phyloP scores from a whole-genome alignment of 2,888 invertebrate species.

The Sphinx pinastri region DNA sequence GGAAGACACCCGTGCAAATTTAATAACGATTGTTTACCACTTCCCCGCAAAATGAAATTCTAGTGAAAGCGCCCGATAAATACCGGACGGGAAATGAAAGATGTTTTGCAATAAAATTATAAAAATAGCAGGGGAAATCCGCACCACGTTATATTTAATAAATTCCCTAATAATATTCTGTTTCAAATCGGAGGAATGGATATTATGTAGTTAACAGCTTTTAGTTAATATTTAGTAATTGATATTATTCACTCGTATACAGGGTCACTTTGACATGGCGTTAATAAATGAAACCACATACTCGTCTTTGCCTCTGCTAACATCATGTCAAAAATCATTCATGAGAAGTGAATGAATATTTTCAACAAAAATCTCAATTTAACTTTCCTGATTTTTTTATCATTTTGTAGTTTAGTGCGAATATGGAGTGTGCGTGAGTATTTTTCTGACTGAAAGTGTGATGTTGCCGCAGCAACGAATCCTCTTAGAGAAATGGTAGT shows the following conservation, averaged over 20 bases:
- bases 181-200: not conserved
- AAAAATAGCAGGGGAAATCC: conserved; percentile 31
- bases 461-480: no score
- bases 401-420: no score
- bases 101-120: conserved; percentile 43
- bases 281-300: no score
- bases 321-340: no score
- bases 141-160: not conserved
- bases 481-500: no score
- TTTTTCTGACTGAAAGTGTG: no score
- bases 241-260: not conserved
- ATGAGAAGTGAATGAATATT: no score
- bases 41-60: conserved; percentile 70
- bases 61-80: conserved; percentile 68
- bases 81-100: conserved; percentile 51
- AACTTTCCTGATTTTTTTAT: no score
- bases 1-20: conserved; percentile 78
- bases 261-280: no score
- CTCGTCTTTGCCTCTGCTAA: no score
- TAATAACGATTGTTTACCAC: conserved; percentile 82
- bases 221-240: not conserved
- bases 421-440: no score
- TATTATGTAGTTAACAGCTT: not conserved
- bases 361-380: no score
- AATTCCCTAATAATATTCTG: not conserved